Base-by-base conservation (phyloP, 2,113 vertebrate genomes). In the Colossoma macropomum region DNA sequence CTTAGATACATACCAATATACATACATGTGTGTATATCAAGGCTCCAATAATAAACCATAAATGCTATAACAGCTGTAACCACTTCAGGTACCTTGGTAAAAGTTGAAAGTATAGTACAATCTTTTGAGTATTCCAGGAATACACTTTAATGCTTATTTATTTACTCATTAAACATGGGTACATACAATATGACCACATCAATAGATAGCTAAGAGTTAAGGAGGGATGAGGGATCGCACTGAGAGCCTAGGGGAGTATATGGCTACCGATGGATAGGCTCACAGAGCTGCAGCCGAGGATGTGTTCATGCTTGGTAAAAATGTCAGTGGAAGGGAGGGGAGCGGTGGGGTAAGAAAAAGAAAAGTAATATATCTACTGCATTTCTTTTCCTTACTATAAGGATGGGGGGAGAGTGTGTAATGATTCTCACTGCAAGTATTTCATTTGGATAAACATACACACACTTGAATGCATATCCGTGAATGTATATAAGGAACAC, bases 1-100 rank as follows among this genome's bases (percentile, higher is more conserved):
- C 92, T 93, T 92, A 90, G 92, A 95, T 94, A 93, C 94, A 95
- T 94, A 95, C 93, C 93, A 93, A 94, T 95, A 94, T 94, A 94
- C 94, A 95, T 94, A 94, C 91, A 93, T 90, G 92, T 93, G 93
- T 94, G 93, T 94, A 93, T 94, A 94, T 93, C 90, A 94, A 84
- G 91, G 92, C 91, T 93, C 89, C 91, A 89, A 90, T 93, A 94
- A 93, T 92, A 94, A 95, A 94, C 91, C 92, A 94, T 93, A 94
- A 90, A 93, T 92, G 91, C 90, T 92, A 93, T 89, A 88, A 92
- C 86, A 87, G 89, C 85, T 92, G 89, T 87, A 93, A 94, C 90
- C 92, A 93, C 91, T 92, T 87, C 89, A 91, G 92, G 93, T 94
- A 93, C 93, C 93, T 92, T 84, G 63, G 92, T 93, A 93, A 92